Conservation (phyloP, 2,888 invertebrate species). For the Pandemis heparana region DNA sequence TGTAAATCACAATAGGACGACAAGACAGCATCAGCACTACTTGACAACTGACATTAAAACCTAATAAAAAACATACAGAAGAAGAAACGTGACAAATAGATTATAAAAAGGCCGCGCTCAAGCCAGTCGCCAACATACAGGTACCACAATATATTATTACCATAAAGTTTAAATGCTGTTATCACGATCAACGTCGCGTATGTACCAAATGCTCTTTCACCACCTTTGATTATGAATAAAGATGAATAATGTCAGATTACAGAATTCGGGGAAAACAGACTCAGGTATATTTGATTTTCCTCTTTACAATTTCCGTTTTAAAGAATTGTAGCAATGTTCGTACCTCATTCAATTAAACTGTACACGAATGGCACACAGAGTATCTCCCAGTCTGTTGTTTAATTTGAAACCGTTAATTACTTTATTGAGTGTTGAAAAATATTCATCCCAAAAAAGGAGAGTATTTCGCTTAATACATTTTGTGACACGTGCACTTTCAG, state of each 20-base stretch:
- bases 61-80: too few species aligned
- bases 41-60: too few species aligned
- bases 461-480: neutral
- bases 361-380: neutral
- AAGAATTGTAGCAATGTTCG: neutral
- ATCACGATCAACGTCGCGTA: too few species aligned
- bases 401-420: neutral
- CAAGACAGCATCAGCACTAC: too few species aligned
- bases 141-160: too few species aligned
- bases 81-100: too few species aligned
- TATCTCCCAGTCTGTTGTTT: neutral
- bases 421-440: neutral
- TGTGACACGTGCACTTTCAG: neutral
- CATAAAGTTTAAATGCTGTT: too few species aligned
- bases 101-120: too few species aligned
- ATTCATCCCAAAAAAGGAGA: neutral
- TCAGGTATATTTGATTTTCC: neutral
- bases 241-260: neutral
- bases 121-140: too few species aligned
- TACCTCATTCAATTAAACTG: neutral
- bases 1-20: too few species aligned
- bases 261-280: neutral
- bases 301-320: neutral
- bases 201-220: neutral
- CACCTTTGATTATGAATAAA: too few species aligned